Evolutionary conservation across 1,140 invertebrate genomes (phyloP), one percentile per base, ranked within the genome.

Genomic region (Leptinotarsa lineolata): DNA sequence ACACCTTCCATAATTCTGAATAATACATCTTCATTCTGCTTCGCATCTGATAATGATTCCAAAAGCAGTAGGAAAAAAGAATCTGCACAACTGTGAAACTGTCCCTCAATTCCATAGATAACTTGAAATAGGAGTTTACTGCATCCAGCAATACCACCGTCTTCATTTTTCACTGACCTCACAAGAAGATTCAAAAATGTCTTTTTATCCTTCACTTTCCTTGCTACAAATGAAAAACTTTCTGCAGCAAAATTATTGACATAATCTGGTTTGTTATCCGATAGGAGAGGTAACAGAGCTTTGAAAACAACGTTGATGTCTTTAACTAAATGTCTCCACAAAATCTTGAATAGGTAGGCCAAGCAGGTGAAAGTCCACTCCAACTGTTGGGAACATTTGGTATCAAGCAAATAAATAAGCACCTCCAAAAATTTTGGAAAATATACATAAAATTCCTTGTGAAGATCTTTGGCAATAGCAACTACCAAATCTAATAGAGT

Each of bases 241-340:
- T 97, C 95, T 2, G 94, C 93, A n/a, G 95, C 95, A 89, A 97
- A 97, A 83, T 92, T 92, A 76, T 92, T 92, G n/a, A 97, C 91
- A 81, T 96, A 95, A 68, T 89, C 87, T 69, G 93, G 93, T 76
- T 90, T 87, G 4, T 86, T 85, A 63, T 91, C 90, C 74, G 90
- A 90, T 6, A 97, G 81, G 1, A 97, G 82, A 1, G 94, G 93
- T 21, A 94, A 84, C 54, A 96, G 89, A 54, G 90, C 86, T 64
- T 91, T 90, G 73, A 95, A 91, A 0, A 96, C 89, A 39, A 87
- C 87, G 54, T 90, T 86, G 60, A 97, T 89, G 83, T 97, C 92
- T 81, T 91, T 92, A 3, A 96, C 89, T 65, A 97, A 86, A 81
- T 91, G 92, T 18, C 92, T 87, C 89, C 94, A 95, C 15, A 97